Percentiles rank a stretch among this genome's conserved stretches.
These are phyloP conservation scores for Muntiacus muntjak DNA, from an alignment of 2,113 vertebrate species.

Conservation along the genomic window DNA sequence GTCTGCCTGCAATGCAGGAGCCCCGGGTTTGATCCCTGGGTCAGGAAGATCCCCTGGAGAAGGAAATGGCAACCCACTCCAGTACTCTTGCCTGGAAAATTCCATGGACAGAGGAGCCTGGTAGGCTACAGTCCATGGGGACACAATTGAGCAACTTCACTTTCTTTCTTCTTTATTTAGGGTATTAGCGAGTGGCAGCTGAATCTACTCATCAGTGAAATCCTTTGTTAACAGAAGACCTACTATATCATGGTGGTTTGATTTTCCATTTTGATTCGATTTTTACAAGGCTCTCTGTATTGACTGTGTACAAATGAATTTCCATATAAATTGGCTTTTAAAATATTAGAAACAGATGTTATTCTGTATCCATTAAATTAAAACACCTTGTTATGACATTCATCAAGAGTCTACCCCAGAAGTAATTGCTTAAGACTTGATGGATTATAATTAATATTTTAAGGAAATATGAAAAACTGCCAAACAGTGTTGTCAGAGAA, in stretches of 20 bases:
- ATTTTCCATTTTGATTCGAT: constrained; percentile 73
- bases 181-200: not conserved
- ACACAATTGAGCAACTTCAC: not conserved
- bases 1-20: not conserved
- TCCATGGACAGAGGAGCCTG: not conserved
- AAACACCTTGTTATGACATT: constrained; percentile 80
- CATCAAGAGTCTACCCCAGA: constrained; percentile 74
- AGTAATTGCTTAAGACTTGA: constrained; percentile 79
- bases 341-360: constrained; percentile 82
- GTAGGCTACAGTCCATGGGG: not conserved
- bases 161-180: not conserved
- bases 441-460: constrained; percentile 82
- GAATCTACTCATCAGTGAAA: not conserved
- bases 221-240: constrained; percentile 47
- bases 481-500: constrained; percentile 60
- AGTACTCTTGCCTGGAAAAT: not conserved
- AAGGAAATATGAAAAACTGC: constrained; percentile 78
- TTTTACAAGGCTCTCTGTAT: constrained; percentile 66
- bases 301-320: constrained; percentile 79
- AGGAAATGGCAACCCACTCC: not conserved
- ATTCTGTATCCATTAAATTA: constrained; percentile 78
- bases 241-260: constrained; percentile 38
- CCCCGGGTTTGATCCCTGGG: not conserved
- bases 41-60: not conserved
- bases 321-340: constrained; percentile 85